These are phyloP conservation scores for Podabrus alpinus DNA, from an alignment of 2,888 invertebrate genomes.

Conservation along the genomic window DNA sequence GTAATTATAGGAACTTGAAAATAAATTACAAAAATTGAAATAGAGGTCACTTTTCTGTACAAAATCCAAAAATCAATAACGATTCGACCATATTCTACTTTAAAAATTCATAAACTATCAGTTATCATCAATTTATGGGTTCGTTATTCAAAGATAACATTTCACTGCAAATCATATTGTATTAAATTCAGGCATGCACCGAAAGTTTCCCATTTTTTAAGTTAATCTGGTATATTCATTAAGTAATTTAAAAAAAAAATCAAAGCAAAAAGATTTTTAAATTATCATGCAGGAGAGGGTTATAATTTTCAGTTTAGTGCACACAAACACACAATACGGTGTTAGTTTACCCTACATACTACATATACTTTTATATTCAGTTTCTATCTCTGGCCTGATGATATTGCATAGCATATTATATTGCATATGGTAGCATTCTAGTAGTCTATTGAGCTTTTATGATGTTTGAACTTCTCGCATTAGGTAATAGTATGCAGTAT, in stretches of 20 bases:
- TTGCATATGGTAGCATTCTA: not conserved
- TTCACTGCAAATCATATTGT: not conserved
- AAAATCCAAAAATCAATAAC: not conserved
- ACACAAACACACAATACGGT: too few relatives aligned
- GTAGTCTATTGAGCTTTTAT: not conserved
- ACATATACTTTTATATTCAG: too few relatives aligned
- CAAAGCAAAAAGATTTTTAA: not conserved
- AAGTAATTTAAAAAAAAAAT: too few relatives aligned
- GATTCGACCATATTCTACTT: not conserved
- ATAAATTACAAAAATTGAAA: not conserved
- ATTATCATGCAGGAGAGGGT: not conserved
- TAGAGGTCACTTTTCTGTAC: not conserved
- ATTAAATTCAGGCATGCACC: not conserved
- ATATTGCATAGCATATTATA: not conserved
- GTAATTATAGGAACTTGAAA: not conserved
- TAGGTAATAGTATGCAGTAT: not conserved
- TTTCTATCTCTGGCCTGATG: not conserved
- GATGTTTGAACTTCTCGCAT: not conserved
- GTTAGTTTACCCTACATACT: too few relatives aligned
- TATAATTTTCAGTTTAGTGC: too few relatives aligned
- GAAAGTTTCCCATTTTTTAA: not conserved
- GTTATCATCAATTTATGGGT: not conserved
- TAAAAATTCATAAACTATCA: not conserved
- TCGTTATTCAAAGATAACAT: not conserved
- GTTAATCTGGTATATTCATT: not conserved